Evolutionary conservation across 2,888 invertebrate genomes (phyloP), one percentile per base, ranked within the genome.

Genomic region (Gortyna flavago): DNA sequence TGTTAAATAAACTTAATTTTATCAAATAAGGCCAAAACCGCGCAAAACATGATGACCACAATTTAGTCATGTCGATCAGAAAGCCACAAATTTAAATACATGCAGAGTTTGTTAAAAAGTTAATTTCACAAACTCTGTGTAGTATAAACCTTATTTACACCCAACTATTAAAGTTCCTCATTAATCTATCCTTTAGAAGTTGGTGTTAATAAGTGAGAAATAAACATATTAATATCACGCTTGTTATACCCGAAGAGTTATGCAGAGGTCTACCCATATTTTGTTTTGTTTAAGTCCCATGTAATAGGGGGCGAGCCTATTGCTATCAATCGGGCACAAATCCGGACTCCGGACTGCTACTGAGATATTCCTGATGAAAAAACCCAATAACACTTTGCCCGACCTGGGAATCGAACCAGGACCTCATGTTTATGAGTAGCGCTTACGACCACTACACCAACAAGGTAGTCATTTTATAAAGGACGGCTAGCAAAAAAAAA

Each of bases 1-100:
- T 38, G 25, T 38, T 41, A 38, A 25, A 61, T 38, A 7, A 9
- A 29, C 48, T 57, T 48, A 8, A 54, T 44, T 62, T 18, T 21
- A 61, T 25, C 13, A 25, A 62, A 9, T 29, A 35, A 54, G 54
- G 6, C 35, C 16, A 35, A 62, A 62, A 16, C 25, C 44, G 1
- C 62, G n/a, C 7, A 71, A 64, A 79, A 38, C 25, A 9, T 13
- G 21, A 25, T 44, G 41, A 79, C 72, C 44, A 54, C 70, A 79
- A 71, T 79, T 71, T 64, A 32, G 44, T 64, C 38, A 2, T 35
- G 77, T 54, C 77, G 71, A 44, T 78, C 77, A 79, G 16, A 48
- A 72, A 79, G 21, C 79, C 79, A 57, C 77, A 71, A 35, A 13
- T 29, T 78, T 54, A 62, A 70, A 62, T 29, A 54, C 51, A 78